Conservation (phyloP, 1,140 invertebrate species). For the Drosophila arizonae region DNA sequence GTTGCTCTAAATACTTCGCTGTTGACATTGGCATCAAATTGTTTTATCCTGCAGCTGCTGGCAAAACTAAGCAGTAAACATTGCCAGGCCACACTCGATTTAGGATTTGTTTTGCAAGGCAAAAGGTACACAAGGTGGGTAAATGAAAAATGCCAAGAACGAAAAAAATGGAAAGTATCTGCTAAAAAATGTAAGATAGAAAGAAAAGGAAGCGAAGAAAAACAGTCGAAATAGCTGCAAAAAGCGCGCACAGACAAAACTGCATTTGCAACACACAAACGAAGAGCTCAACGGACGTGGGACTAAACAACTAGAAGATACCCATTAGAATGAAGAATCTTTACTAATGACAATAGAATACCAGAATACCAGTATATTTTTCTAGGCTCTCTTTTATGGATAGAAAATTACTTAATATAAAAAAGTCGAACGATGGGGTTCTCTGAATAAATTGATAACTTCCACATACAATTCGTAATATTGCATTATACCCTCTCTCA, state of each 20-base stretch:
- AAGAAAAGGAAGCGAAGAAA: neutral
- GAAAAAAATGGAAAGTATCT: constrained; percentile 21
- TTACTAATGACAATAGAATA: too few species aligned
- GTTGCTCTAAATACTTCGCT: constrained; percentile 16
- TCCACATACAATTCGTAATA: too few species aligned
- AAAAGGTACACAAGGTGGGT: constrained; percentile 10
- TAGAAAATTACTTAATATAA: too few species aligned
- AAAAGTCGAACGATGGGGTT: too few species aligned
- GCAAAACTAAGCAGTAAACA: constrained; percentile 71
- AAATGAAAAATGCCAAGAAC: constrained; percentile 11
- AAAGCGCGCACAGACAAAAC: constrained; percentile 16
- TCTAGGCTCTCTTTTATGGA: too few species aligned
- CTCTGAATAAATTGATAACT: too few species aligned
- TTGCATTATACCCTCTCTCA: neutral
- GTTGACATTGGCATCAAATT: constrained; percentile 73
- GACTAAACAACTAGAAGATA: neutral
- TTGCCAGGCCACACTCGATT: constrained; percentile 66
- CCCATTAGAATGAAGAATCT: neutral
- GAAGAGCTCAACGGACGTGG: too few species aligned
- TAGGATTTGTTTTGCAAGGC: constrained; percentile 36
- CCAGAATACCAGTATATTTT: too few species aligned
- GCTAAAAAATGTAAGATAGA: constrained; percentile 6
- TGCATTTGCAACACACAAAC: constrained; percentile 43
- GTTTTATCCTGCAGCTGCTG: constrained; percentile 60
- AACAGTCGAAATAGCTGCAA: constrained; percentile 29